Base-by-base conservation (phyloP, 2,888 invertebrate genomes). In the Meandrusa payeni region DNA sequence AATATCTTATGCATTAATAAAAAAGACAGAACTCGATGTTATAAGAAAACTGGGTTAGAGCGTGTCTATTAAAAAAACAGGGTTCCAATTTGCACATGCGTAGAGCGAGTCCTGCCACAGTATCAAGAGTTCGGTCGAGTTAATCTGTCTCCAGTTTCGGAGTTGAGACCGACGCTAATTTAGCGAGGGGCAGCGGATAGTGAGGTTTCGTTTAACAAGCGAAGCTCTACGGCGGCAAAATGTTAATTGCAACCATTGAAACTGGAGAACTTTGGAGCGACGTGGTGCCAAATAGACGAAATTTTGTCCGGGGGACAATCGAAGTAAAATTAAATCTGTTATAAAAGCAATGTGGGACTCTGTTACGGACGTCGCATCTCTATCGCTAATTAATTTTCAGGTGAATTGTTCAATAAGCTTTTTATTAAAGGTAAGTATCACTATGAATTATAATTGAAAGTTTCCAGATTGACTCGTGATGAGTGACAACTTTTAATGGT, bases 221-320 rank as follows among this genome's bases (percentile, higher is more conserved):
- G 34, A 48, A 50, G 45, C 49, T 51, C 51, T 51, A 52, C 51
- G 50, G 52, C 56, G 54, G 51, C 58, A 55, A 58, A 57, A 58
- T 57, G 57, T 58, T 59, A 58, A 58, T 59, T 59, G 59, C 57
- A 46, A 51, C 54, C 51, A 57, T 59, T 58, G 55, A 57, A 55
- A 57, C 46, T 48, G 54, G 55, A 54, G 34, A 59, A 57, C 57
- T 58, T 57, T 50, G 33, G 36, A 45, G 19, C 29, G 37, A 29
- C 34, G 31, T 37, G 7, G 31, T 37, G 43, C 38, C 43, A 33
- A 38, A 44, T 38, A 33, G 37, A 26, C 27, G 38, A 38, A 44
- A 44, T 44, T 44, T 44, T 26, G 40, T 50, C 36, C 31, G 37
- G 19, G n/a, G 29, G 29, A 42, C 42, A 37, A 37, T 42, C 36